Conservation (phyloP, 2,113 vertebrate species). For the Antechinus flavipes region DNA sequence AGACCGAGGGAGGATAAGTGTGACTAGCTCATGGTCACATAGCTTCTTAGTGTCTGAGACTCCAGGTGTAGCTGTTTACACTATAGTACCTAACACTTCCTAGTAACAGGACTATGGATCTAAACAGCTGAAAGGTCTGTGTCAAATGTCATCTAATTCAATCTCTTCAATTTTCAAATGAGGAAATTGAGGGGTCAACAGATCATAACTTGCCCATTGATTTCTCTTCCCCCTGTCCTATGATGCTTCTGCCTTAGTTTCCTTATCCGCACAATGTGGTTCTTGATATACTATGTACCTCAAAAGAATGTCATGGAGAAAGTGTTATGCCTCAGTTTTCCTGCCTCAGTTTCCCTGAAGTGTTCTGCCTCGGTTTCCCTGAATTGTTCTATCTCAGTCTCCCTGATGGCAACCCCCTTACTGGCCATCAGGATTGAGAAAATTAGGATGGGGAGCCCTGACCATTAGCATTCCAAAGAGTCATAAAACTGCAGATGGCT, state of each 20-base stretch:
- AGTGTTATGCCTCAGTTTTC: too few relatives aligned
- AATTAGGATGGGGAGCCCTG: too few relatives aligned
- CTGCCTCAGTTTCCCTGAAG: too few relatives aligned
- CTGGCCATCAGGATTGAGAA: too few relatives aligned
- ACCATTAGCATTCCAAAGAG: too few relatives aligned
- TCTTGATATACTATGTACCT: neutral
- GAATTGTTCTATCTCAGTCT: too few relatives aligned
- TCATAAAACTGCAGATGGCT: too few relatives aligned
- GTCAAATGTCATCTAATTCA: neutral
- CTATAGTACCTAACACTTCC: too few relatives aligned
- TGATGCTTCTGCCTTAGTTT: neutral
- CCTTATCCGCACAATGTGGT: too few relatives aligned
- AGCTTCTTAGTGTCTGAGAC: neutral
- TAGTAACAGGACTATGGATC: neutral
- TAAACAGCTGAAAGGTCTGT: neutral
- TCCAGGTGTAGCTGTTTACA: neutral
- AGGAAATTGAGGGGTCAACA: neutral
- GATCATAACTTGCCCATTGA: neutral
- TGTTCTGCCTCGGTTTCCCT: too few relatives aligned
- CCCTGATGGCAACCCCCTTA: too few relatives aligned
- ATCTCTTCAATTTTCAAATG: neutral
- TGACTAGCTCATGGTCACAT: neutral
- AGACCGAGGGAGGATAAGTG: neutral
- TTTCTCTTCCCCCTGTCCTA: neutral
- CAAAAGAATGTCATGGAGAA: neutral